Percentiles rank a stretch among this genome's conserved stretches.
These are phyloP conservation scores for Mormoops blainvillei DNA, from an alignment of 2,113 vertebrate species.

Conservation along the genomic window DNA sequence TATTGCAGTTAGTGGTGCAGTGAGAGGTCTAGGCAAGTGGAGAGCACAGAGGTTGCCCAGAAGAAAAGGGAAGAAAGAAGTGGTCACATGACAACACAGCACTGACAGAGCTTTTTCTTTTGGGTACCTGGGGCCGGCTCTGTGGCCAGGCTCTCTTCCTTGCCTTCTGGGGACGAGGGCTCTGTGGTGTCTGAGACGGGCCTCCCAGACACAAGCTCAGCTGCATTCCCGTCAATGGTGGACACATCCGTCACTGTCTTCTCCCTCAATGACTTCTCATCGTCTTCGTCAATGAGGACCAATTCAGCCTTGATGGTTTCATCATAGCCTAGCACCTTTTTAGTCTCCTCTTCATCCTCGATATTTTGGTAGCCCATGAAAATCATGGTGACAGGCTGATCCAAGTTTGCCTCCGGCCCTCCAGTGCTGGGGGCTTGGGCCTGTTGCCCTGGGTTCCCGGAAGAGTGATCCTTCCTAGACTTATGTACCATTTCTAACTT, in stretches of 20 bases:
- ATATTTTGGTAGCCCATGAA: conserved; percentile 98
- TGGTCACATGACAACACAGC: conserved; percentile 99
- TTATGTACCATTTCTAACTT: conserved; percentile 89
- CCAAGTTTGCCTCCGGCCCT: conserved; percentile 79
- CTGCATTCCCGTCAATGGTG: conserved; percentile 92
- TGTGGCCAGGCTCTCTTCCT: conserved; percentile 91
- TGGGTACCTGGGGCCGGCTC: conserved; percentile 95
- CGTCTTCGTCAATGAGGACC: conserved; percentile 95
- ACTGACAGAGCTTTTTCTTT: conserved; percentile 99
- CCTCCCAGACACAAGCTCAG: conserved; percentile 94
- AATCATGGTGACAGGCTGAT: conserved; percentile 97
- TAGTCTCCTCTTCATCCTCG: conserved; percentile 91
- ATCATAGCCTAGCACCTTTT: conserved; percentile 93
- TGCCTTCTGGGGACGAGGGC: conserved; percentile 93
- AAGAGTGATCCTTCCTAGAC: conserved; percentile 80
- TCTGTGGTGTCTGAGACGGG: conserved; percentile 92
- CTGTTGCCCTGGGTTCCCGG: conserved; percentile 75
- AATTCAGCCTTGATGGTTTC: conserved; percentile 96
- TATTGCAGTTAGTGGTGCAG: conserved; percentile 92
- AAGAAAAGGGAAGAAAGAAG: conserved; percentile 78
- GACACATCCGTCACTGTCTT: conserved; percentile 97
- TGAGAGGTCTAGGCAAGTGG: conserved; percentile 85
- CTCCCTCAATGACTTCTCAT: conserved; percentile 95
- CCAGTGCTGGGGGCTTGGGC: conserved; percentile 69
- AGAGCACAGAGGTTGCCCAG: conserved; percentile 81